Evolutionary conservation across 2,113 vertebrate species (phyloP).

Genomic region (Ondatra zibethicus): DNA sequence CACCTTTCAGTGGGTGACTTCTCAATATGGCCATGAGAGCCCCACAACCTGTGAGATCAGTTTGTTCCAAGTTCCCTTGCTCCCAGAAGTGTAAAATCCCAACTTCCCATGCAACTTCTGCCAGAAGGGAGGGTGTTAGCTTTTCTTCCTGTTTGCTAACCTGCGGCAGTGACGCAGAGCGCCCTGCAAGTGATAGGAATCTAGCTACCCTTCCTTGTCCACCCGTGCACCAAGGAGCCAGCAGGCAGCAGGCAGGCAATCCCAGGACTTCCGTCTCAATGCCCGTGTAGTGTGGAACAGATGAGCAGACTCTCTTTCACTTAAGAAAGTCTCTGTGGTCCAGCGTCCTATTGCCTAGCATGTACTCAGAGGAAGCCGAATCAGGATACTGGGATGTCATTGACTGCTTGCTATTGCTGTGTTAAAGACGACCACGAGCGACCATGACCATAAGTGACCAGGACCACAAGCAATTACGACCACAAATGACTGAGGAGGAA

Average conservation of each 20-base stretch:
- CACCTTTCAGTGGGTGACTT: neutral
- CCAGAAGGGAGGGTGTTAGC: neutral
- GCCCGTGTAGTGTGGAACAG: neutral
- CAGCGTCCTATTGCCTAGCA: no score
- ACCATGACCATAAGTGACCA: neutral
- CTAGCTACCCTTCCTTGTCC: neutral
- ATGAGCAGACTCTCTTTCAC: neutral
- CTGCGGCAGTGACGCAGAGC: no score
- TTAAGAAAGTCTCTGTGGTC: neutral
- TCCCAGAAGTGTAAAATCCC: neutral
- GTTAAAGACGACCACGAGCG: no score
- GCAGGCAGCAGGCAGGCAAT: neutral
- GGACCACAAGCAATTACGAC: no score
- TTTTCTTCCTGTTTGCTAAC: neutral
- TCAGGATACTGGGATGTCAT: no score
- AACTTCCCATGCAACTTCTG: neutral
- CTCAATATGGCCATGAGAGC: neutral
- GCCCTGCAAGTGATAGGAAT: neutral
- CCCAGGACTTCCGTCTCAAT: neutral
- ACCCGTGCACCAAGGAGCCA: neutral
- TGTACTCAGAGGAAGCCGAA: neutral
- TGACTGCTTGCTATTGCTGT: neutral
- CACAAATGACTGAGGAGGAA: neutral
- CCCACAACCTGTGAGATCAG: neutral
- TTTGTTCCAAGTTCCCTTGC: neutral